These are phyloP conservation scores for Helostoma temminkii DNA, from an alignment of 2,797 vertebrate species.

Conservation along the genomic window DNA sequence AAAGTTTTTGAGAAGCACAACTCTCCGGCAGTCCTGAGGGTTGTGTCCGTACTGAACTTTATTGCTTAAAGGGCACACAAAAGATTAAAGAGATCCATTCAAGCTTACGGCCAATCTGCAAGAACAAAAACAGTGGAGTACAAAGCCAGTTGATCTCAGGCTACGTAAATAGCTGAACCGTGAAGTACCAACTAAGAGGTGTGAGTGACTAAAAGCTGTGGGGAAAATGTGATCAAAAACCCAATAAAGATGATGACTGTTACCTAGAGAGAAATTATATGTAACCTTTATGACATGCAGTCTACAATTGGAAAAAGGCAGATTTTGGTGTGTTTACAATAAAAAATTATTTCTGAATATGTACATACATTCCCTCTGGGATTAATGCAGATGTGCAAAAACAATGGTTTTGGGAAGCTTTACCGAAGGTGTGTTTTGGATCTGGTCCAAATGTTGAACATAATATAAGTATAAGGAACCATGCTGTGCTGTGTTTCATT, in stretches of 20 bases:
- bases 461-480: neutral
- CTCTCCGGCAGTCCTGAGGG: slow-evolving; percentile 12
- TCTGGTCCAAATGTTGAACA: too few relatives aligned
- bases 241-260: too few relatives aligned
- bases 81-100: slow-evolving; percentile 53
- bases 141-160: slow-evolving; percentile 21
- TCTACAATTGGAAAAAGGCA: too few relatives aligned
- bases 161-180: slow-evolving; percentile 2
- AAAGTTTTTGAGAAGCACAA: slow-evolving; percentile 14
- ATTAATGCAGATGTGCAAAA: too few relatives aligned
- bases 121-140: slow-evolving; percentile 24
- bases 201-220: slow-evolving; percentile 26
- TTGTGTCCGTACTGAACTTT: slow-evolving; percentile 8
- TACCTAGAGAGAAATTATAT: too few relatives aligned
- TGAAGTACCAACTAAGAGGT: slow-evolving; percentile 7
- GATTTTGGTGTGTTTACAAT: too few relatives aligned
- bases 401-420: neutral
- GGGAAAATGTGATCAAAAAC: neutral
- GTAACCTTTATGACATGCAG: too few relatives aligned
- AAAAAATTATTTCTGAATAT: too few relatives aligned
- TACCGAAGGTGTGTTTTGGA: neutral
- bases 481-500: neutral
- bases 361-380: too few relatives aligned
- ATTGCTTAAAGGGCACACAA: slow-evolving; percentile 25
- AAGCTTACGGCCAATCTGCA: slow-evolving; percentile 23